Percentiles rank a stretch among this genome's conserved stretches.
Evolutionary conservation across 2,113 vertebrate species (phyloP).

Genomic region (Butorides virescens): DNA sequence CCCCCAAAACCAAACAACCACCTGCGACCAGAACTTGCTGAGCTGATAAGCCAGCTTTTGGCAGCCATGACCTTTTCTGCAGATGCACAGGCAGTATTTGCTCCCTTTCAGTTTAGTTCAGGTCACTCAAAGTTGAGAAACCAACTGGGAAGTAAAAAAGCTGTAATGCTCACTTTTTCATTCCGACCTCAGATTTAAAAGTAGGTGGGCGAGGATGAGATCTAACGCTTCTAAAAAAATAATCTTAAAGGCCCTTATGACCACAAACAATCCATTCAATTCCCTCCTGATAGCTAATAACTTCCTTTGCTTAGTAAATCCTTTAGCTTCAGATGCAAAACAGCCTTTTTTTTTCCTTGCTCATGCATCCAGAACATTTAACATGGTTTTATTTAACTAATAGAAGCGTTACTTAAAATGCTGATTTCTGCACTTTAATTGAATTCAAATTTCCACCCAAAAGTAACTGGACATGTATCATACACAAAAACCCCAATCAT

Average conservation of each 20-base stretch:
- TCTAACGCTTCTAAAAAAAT: conserved; percentile 1
- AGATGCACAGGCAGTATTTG: conserved; percentile 18
- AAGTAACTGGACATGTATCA: neutral
- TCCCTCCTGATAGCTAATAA: conserved; percentile 3
- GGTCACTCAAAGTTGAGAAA: conserved; percentile 49
- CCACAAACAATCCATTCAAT: conserved; percentile 12
- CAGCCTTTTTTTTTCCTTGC: neutral
- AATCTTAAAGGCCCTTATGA: neutral
- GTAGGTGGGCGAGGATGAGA: conserved; percentile 7
- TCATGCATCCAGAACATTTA: neutral
- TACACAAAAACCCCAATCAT: neutral
- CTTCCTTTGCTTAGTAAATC: conserved; percentile 35
- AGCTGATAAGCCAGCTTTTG: conserved; percentile 10
- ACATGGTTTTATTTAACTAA: neutral
- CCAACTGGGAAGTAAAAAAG: conserved; percentile 21
- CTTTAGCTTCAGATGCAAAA: neutral
- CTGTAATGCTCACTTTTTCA: neutral
- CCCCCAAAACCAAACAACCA: neutral
- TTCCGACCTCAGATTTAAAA: conserved; percentile 8
- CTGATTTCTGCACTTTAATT: neutral
- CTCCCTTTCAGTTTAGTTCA: conserved; percentile 27
- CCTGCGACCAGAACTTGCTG: neutral
- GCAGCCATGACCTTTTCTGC: conserved; percentile 7
- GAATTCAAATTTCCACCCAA: neutral
- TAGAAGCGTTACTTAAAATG: neutral